These are phyloP conservation scores for Tolmerus cingulatus DNA, from an alignment of 2,888 invertebrate species.

Conservation along the genomic window DNA sequence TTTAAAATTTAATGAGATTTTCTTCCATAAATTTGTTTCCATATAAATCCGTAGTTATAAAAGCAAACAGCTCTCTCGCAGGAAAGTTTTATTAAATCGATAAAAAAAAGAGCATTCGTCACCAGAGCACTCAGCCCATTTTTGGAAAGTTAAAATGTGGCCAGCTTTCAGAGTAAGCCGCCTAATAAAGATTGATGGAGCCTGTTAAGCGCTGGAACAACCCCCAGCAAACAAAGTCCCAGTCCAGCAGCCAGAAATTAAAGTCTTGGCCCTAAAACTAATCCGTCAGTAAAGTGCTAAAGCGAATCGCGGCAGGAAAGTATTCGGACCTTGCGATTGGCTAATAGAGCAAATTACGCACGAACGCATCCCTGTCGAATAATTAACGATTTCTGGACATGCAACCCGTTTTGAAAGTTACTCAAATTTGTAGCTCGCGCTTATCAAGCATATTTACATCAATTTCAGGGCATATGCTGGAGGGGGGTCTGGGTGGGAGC, in stretches of 20 bases:
- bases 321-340: background rate
- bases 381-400: background rate
- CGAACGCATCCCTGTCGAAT: background rate
- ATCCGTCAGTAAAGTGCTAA: background rate
- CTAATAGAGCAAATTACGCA: background rate
- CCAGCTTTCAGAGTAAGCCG: background rate
- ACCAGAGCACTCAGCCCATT: background rate
- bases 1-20: background rate
- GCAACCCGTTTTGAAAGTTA: background rate
- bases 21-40: background rate
- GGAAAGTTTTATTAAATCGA: background rate
- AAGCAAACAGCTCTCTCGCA: background rate
- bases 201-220: background rate
- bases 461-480: background rate
- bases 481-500: background rate
- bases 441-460: background rate
- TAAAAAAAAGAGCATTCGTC: background rate
- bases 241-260: background rate
- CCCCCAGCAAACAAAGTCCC: background rate
- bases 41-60: too few species aligned
- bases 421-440: background rate
- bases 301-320: background rate
- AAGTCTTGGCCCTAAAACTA: background rate
- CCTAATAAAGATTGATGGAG: conserved; percentile 21
- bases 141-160: background rate